Evolutionary conservation across 2,797 vertebrate species (phyloP).

Genomic region (Apogon hyalosoma): DNA sequence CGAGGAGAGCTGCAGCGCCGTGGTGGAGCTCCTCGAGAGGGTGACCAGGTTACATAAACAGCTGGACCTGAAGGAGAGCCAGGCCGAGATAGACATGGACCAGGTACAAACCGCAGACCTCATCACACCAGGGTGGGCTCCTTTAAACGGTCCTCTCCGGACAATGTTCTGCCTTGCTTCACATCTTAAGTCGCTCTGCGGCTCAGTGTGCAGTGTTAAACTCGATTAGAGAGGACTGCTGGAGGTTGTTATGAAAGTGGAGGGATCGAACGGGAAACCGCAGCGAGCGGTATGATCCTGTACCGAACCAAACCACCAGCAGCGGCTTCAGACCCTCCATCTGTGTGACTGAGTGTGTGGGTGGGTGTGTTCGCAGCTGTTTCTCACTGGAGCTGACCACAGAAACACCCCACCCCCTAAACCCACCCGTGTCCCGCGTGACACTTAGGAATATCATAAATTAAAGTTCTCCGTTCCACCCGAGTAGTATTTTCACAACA

Average conservation of each 20-base stretch:
- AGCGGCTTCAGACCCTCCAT: conserved; percentile 28
- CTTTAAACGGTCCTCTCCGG: conserved; percentile 7
- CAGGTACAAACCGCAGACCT: conserved; percentile 70
- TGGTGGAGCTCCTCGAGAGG: conserved; percentile 81
- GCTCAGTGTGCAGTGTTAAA: conserved; percentile 51
- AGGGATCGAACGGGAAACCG: conserved; percentile 75
- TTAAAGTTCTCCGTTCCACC: conserved; percentile 61
- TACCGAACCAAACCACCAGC: conserved; percentile 59
- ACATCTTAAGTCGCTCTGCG: conserved; percentile 36
- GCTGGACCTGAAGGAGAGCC: conserved; percentile 83
- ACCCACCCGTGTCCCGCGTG: conserved; percentile 27
- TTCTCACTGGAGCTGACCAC: conserved; percentile 64
- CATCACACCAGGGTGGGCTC: conserved; percentile 33
- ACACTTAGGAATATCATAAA: conserved; percentile 61
- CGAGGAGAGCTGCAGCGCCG: conserved; percentile 72
- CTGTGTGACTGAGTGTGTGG: conserved; percentile 18
- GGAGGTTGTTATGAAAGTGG: conserved; percentile 67
- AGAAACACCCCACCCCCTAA: conserved; percentile 53
- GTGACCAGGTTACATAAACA: conserved; percentile 82
- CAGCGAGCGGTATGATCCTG: conserved; percentile 54
- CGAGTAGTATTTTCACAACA: conserved; percentile 65
- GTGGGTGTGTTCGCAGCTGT: conserved; percentile 68
- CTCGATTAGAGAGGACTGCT: conserved; percentile 65
- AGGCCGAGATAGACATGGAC: conserved; percentile 74
- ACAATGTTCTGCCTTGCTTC: conserved; percentile 38